Conservation (phyloP, 1,140 invertebrate species). For the Aphidius ervi region DNA sequence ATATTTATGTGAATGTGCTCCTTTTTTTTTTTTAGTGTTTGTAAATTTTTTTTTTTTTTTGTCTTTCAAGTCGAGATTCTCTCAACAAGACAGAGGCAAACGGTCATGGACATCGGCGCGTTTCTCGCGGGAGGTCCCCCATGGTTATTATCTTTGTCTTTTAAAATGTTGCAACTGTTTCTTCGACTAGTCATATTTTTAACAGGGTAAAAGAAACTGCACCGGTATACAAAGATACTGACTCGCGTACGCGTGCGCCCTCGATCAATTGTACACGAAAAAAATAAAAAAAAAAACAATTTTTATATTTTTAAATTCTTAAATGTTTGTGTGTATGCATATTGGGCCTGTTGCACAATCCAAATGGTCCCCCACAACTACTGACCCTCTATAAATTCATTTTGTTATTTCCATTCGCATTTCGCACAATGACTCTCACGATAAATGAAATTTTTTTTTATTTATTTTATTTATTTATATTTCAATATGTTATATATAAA, state of each 20-base stretch:
- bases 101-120: slow-evolving; percentile 29
- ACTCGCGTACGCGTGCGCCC: not conserved
- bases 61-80: slow-evolving; percentile 14
- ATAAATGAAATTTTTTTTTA: too few species aligned
- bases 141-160: slow-evolving; percentile 31
- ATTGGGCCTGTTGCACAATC: too few species aligned
- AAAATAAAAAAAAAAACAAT: too few species aligned
- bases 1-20: not conserved
- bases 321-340: too few species aligned
- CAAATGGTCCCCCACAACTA: too few species aligned
- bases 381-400: not conserved
- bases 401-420: too few species aligned
- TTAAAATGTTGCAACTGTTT: slow-evolving; percentile 31
- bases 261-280: too few species aligned
- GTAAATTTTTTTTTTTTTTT: slow-evolving; percentile 13
- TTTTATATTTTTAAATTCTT: too few species aligned
- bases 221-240: slow-evolving; percentile 23
- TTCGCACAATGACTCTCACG: too few species aligned
- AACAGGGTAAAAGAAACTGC: slow-evolving; percentile 29
- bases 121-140: slow-evolving; percentile 30
- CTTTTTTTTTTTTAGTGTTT: slow-evolving; percentile 9
- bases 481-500: too few species aligned
- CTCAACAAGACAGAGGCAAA: slow-evolving; percentile 22
- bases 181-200: slow-evolving; percentile 8
- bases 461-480: too few species aligned